Base-by-base conservation (phyloP, 1,140 invertebrate genomes). In the honey bee (Apis mellifera) region DNA sequence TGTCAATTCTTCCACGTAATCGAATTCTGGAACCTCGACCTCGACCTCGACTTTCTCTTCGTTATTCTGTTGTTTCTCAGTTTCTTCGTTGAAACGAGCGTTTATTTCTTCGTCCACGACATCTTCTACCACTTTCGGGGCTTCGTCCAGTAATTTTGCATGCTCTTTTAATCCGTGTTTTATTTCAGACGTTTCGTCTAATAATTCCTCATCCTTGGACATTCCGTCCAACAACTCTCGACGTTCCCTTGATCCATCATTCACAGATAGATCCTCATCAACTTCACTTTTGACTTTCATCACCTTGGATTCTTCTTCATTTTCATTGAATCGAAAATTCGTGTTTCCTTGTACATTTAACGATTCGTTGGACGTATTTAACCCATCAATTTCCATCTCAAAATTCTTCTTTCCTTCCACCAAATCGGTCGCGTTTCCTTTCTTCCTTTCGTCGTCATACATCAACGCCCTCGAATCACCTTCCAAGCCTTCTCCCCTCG, bases 101-200 rank as follows among this genome's bases (percentile, higher is more conserved):
- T 82, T 69, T 9, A 94, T 90, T 79, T 94, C 93, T 72, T 87
- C 82, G 50, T 93, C 75, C 13, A 94, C 86, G 8, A 92, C 83
- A 8, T 86, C 82, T 2, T 79, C 78, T 17, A 79, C 84, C 54
- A 92, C 78, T 57, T 83, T 74, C 0, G 91, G 88, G 71, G 91
- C 72, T 54, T 90, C 86, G 62, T 90, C 62, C 4, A 94, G 60
- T 9, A 92, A 42, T 55, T 90, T 32, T 9, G 82, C 75, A 19
- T 80, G 86, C 8, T 71, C 12, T 0, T 42, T 74, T 19, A 59
- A 57, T 8, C 48, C 48, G 4, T 19, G 19, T 15, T 4, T 50
- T 19, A 11, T 17, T 12, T 19, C 21, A 13, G 54, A 55, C 54
- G 54, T 55, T 55, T 55, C 54, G 8, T 7, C 8, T 17, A 55